A percentile compares a stretch with the other conserved stretches of the same genome.
These are phyloP conservation scores for Aegypius monachus DNA, from an alignment of 2,113 vertebrate genomes.

Conservation along the genomic window DNA sequence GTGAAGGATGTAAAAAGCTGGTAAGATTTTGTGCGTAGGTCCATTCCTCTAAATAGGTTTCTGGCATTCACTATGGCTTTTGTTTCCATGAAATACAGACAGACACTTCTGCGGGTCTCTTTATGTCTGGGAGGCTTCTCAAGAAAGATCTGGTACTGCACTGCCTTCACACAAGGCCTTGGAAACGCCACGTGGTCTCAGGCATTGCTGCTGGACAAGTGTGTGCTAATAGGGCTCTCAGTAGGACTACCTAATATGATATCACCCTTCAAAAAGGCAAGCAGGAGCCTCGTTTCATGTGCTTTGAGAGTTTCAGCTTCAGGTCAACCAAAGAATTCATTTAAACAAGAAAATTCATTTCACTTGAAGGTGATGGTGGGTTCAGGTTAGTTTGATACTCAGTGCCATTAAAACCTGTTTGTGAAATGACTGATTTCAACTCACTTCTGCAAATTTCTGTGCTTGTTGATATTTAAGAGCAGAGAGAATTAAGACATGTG, in stretches of 20 bases:
- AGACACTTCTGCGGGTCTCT: background rate
- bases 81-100: background rate
- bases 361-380: background rate
- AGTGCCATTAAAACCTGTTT: background rate
- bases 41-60: background rate
- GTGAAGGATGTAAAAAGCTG: background rate
- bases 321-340: background rate
- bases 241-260: background rate
- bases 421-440: background rate
- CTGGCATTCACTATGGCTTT: background rate
- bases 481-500: background rate
- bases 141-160: background rate
- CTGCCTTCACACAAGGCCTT: background rate
- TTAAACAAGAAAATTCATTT: background rate
- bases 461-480: background rate
- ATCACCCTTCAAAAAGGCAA: background rate
- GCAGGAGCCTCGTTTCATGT: rapidly evolving
- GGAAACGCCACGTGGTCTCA: background rate
- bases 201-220: background rate
- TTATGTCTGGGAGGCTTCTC: background rate
- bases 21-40: background rate
- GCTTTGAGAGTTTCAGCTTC: background rate
- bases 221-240: background rate
- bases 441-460: background rate
- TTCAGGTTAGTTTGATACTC: background rate